phyloP scores from a whole-genome alignment of 92 coral and sea anemone genomes.

The Isaurus tuberculatus region DNA sequence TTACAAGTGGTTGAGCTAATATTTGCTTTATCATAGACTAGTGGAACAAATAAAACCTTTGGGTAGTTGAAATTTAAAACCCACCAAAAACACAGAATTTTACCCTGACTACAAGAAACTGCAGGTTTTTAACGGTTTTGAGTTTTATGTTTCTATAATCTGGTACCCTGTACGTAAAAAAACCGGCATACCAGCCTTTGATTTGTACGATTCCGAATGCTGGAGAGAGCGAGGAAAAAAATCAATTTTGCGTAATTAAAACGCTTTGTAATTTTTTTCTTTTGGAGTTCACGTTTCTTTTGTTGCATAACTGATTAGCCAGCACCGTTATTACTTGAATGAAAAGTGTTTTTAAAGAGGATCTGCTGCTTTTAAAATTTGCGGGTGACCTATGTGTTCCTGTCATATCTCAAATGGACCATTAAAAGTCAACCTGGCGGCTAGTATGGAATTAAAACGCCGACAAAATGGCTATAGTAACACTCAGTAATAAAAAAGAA shows the following conservation, averaged over 20 bases:
- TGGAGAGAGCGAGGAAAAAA: background rate
- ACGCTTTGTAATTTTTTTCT: background rate
- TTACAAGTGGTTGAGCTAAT: background rate
- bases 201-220: background rate
- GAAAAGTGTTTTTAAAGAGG: slow-evolving; percentile 5
- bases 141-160: background rate
- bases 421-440: background rate
- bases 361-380: background rate
- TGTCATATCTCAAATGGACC: slow-evolving; percentile 15
- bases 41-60: background rate
- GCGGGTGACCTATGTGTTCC: slow-evolving; percentile 31
- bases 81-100: background rate
- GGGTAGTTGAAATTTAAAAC: slow-evolving; percentile 9
- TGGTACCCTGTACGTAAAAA: slow-evolving; percentile 20
- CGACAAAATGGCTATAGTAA: background rate
- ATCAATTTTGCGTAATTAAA: background rate
- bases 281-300: slow-evolving; percentile 23
- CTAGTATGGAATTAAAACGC: background rate
- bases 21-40: slow-evolving; percentile 36
- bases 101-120: slow-evolving; percentile 35
- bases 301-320: slow-evolving; percentile 44
- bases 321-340: background rate
- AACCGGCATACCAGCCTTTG: slow-evolving; percentile 2
- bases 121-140: slow-evolving; percentile 38
- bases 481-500: background rate